Evolutionary conservation across 35 echinoderm and acorn worm species (phyloP).

Genomic region (Diadema setosum): DNA sequence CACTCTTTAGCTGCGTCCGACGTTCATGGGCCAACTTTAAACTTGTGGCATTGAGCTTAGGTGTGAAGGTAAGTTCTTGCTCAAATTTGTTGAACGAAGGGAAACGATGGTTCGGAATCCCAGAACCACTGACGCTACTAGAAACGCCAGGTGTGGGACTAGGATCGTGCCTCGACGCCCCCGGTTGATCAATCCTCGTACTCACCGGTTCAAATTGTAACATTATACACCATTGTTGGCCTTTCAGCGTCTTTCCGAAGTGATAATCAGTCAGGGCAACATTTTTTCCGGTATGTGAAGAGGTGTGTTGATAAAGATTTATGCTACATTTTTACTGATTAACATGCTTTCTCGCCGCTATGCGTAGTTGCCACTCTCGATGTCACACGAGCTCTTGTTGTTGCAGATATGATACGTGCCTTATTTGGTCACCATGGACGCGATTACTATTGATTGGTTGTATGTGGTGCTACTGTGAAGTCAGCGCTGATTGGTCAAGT

Average conservation of each 20-base stretch:
- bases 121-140: neutral
- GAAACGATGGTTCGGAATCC: neutral
- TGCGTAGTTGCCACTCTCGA: too few species aligned
- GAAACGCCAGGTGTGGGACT: neutral
- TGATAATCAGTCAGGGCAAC: too few species aligned
- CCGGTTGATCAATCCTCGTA: neutral
- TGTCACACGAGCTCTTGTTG: too few species aligned
- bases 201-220: constrained; percentile 27
- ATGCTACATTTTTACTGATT: too few species aligned
- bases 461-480: neutral
- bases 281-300: too few species aligned
- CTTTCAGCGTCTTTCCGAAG: neutral
- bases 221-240: constrained; percentile 4
- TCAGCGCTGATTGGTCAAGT: neutral
- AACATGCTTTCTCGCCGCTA: too few species aligned
- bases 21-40: constrained; percentile 60
- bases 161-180: neutral
- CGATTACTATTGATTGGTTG: neutral
- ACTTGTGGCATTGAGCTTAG: constrained; percentile 82
- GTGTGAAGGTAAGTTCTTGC: constrained; percentile 76
- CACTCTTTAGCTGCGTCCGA: neutral
- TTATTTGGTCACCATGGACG: constrained; percentile 29
- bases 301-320: too few species aligned
- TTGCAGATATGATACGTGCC: too few species aligned
- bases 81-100: constrained; percentile 45